Percentiles rank a stretch among this genome's conserved stretches.
Evolutionary conservation across 2,797 vertebrate genomes (phyloP).

Genomic region (Esox masquinongy): DNA sequence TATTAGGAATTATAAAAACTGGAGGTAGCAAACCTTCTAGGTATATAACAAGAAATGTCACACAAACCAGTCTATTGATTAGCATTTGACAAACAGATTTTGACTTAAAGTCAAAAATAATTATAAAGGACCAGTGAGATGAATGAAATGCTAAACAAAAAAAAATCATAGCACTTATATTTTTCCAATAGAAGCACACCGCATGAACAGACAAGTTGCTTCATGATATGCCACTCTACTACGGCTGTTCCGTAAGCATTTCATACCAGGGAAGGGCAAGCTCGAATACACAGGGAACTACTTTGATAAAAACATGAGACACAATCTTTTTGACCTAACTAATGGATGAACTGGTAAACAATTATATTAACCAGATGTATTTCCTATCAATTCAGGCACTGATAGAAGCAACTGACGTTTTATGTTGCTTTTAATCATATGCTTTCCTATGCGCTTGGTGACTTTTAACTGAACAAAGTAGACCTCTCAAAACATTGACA

Average conservation of each 20-base stretch:
- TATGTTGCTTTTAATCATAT: background rate
- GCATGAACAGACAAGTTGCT: background rate
- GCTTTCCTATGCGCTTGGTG: background rate
- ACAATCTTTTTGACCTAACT: background rate
- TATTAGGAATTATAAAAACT: constrained; percentile 2
- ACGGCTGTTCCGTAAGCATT: background rate
- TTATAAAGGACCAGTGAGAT: too few relatives aligned
- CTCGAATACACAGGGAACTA: background rate
- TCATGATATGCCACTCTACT: background rate
- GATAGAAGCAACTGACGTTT: background rate
- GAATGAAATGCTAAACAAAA: too few relatives aligned
- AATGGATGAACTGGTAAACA: background rate
- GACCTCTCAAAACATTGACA: background rate
- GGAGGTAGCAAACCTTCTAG: constrained; percentile 1
- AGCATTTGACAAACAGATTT: background rate
- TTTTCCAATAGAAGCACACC: background rate
- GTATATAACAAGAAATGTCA: background rate
- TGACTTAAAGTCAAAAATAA: background rate
- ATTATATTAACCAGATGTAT: background rate
- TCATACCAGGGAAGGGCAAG: background rate
- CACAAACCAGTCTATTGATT: background rate
- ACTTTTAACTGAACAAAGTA: background rate
- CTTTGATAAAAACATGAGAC: background rate
- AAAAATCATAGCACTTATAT: background rate
- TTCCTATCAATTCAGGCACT: background rate